Conservation (phyloP, 1,140 invertebrate species). For the Drosophila virilis region DNA sequence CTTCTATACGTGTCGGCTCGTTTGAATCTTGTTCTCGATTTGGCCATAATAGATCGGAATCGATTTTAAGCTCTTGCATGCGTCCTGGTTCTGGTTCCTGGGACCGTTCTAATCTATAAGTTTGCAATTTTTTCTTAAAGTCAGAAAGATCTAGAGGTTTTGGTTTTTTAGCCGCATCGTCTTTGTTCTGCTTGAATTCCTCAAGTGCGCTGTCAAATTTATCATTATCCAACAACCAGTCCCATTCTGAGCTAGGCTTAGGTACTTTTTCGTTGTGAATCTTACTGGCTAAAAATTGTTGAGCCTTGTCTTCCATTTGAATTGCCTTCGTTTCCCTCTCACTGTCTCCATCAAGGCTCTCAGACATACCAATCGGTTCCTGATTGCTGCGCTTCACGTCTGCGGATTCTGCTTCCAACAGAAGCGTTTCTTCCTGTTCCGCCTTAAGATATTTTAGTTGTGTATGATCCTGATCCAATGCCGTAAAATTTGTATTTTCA, state of each 20-base stretch:
- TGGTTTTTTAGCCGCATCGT: neutral
- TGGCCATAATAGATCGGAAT: neutral
- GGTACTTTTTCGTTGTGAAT: neutral
- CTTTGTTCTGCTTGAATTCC: neutral
- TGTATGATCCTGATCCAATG: neutral
- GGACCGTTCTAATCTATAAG: too few species aligned
- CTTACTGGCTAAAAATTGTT: too few species aligned
- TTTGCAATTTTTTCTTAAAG: neutral
- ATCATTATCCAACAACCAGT: constrained; percentile 48
- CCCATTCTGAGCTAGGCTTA: constrained; percentile 49
- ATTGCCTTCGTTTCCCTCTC: too few species aligned
- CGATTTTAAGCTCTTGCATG: too few species aligned
- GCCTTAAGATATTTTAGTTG: neutral
- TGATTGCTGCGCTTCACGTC: too few species aligned
- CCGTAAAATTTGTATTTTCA: neutral
- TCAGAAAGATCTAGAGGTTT: neutral
- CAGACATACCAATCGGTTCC: too few species aligned
- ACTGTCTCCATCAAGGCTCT: too few species aligned
- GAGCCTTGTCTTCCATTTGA: too few species aligned
- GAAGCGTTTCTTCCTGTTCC: neutral
- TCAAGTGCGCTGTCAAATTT: constrained; percentile 6
- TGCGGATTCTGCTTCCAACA: too few species aligned
- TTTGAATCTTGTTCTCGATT: neutral
- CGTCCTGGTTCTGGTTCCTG: too few species aligned
- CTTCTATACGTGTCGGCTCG: too few species aligned